phyloP scores from a whole-genome alignment of 23 tunicate species.

The Diplosoma virens region DNA sequence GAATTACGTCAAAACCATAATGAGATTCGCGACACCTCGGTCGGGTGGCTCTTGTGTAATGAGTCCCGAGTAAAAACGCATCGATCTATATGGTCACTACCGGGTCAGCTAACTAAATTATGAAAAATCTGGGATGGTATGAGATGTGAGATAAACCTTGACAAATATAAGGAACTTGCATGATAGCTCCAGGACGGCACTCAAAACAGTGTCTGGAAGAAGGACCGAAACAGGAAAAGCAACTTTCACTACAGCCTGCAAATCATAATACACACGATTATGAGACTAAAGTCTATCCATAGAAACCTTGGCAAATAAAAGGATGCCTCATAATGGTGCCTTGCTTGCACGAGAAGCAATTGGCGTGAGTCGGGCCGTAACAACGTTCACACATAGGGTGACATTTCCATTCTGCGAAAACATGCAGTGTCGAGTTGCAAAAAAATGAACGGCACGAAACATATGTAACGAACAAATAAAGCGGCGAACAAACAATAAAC shows the following conservation, averaged over 20 bases:
- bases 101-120: too few species aligned
- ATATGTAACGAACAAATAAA: too few species aligned
- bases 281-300: background rate
- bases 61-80: too few species aligned
- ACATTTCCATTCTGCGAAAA: slow-evolving; percentile 71
- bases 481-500: background rate
- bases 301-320: slow-evolving; percentile 83
- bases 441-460: background rate
- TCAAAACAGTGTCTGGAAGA: slow-evolving; percentile 52
- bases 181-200: slow-evolving; percentile 74
- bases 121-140: too few species aligned
- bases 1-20: too few species aligned
- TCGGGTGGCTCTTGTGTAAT: too few species aligned
- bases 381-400: slow-evolving; percentile 73
- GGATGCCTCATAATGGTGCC: slow-evolving; percentile 85
- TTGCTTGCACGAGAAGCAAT: slow-evolving; percentile 71
- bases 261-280: slow-evolving; percentile 31
- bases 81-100: too few species aligned
- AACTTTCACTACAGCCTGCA: slow-evolving; percentile 60
- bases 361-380: slow-evolving; percentile 78
- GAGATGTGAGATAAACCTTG: slow-evolving; percentile 49
- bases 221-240: slow-evolving; percentile 74
- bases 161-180: slow-evolving; percentile 83
- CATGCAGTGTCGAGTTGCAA: background rate
- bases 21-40: too few species aligned